phyloP scores from a whole-genome alignment of 2,797 vertebrate genomes.

The Danio tinwini region DNA sequence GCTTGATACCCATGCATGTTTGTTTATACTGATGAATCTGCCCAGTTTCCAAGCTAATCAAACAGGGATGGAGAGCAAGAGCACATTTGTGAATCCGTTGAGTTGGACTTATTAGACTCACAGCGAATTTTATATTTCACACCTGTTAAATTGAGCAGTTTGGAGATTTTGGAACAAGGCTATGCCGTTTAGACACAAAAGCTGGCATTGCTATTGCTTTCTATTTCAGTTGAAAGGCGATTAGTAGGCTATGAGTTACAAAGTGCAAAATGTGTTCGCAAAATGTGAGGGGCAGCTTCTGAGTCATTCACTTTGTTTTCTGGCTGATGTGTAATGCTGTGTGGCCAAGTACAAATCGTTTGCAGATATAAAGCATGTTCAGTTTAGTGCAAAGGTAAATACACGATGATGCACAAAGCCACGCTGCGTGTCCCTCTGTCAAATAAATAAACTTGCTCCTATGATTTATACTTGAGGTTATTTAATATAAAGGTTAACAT shows the following conservation, averaged over 20 bases:
- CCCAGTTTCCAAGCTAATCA: conserved; percentile 16
- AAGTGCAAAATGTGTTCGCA: not conserved
- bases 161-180: not conserved
- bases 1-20: conserved; percentile 30
- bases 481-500: too few relatives aligned
- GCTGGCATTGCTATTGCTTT: not conserved
- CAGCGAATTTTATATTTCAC: conserved; percentile 9
- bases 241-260: not conserved
- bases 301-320: not conserved
- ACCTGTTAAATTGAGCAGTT: conserved; percentile 23
- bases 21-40: conserved; percentile 34
- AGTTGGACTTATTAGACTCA: not conserved
- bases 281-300: not conserved
- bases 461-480: too few relatives aligned
- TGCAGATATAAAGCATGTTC: not conserved
- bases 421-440: not conserved
- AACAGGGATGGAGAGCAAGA: not conserved
- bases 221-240: not conserved
- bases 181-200: not conserved
- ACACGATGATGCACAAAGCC: not conserved
- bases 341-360: not conserved
- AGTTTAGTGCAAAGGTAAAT: not conserved
- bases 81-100: not conserved
- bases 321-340: not conserved
- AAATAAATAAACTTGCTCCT: too few relatives aligned